These are phyloP conservation scores for Dasyprocta punctata DNA, from an alignment of 2,113 vertebrate species.

Conservation along the genomic window DNA sequence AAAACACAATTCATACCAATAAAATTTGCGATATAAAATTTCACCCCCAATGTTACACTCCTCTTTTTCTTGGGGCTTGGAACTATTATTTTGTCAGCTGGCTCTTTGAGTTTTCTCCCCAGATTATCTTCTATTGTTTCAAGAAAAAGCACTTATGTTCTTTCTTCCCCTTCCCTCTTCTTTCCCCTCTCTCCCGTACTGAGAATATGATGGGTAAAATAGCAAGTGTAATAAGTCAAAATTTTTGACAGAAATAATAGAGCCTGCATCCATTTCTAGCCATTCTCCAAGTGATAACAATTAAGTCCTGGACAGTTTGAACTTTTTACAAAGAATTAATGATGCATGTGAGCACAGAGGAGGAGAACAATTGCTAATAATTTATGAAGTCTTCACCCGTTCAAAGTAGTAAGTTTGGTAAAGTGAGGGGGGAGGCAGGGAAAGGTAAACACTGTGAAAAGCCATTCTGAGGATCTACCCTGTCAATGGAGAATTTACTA, in stretches of 20 bases:
- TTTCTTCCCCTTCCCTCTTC: background rate
- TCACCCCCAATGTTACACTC: background rate
- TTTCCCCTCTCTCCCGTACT: constrained; percentile 5
- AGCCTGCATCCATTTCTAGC: constrained; percentile 70
- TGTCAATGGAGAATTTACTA: constrained; percentile 87
- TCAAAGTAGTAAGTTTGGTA: constrained; percentile 82
- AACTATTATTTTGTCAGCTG: background rate
- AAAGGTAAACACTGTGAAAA: constrained; percentile 85
- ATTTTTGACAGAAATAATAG: constrained; percentile 75
- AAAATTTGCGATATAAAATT: background rate
- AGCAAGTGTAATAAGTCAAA: constrained; percentile 70
- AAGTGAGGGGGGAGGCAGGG: constrained; percentile 73
- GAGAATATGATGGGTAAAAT: constrained; percentile 69
- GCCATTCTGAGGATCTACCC: constrained; percentile 80
- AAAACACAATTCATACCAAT: background rate
- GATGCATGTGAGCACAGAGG: constrained; percentile 72
- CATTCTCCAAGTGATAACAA: constrained; percentile 78
- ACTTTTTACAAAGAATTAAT: constrained; percentile 85
- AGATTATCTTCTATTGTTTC: constrained; percentile 40
- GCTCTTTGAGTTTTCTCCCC: background rate
- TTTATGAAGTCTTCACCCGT: constrained; percentile 79
- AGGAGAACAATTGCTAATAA: constrained; percentile 77
- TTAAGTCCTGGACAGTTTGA: constrained; percentile 84
- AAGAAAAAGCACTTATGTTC: constrained; percentile 11
- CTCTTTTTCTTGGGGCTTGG: background rate